Evolutionary conservation across 1,140 invertebrate species (phyloP), one percentile per base, ranked within the genome.

Genomic region (Odontomachus brunneus): DNA sequence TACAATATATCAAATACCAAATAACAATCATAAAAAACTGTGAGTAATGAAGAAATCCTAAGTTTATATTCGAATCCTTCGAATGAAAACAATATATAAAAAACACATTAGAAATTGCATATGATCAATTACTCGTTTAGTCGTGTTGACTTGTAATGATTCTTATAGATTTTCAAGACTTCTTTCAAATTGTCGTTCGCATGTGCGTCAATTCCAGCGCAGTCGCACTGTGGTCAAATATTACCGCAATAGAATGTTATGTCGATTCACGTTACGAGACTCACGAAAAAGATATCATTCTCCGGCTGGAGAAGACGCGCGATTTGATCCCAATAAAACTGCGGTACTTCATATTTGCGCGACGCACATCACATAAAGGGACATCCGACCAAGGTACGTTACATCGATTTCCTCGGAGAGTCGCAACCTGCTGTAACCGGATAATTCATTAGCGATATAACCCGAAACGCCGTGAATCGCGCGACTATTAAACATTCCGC

Each of bases 401-500:
- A 66, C 83, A 69, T 84, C 76, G 85, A 87, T 87, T 83, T 86
- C 73, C 60, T 73, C 48, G 62, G 73, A 71, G 84, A 78, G 63
- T 63, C 51, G 71, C 85, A 71, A 75, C 55, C 51, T 26, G 29
- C 71, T 38, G 81, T 75, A 76, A 83, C 49, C 53, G 80, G 63
- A 73, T 83, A 80, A 87, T 84, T 87, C 73, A 71, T 86, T 80
- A 66, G 22, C 81, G 73, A 85, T 78, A 82, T 71, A 80, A 80
- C 66, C 38, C 38, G 63, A 74, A 49, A 78, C 62, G 51, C 53
- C 24, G 29, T 49, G 55, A 19, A 72, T 82, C 63, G 51, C 24
- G 55, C 63, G 5, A 76, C 57, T 82, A 66, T 75, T 76, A 75
- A 83, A 76, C 72, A 73, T 83, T 59, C 57, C 51, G 24, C 33